phyloP scores from a whole-genome alignment of 2,113 vertebrate species.

The Callorhinus ursinus region DNA sequence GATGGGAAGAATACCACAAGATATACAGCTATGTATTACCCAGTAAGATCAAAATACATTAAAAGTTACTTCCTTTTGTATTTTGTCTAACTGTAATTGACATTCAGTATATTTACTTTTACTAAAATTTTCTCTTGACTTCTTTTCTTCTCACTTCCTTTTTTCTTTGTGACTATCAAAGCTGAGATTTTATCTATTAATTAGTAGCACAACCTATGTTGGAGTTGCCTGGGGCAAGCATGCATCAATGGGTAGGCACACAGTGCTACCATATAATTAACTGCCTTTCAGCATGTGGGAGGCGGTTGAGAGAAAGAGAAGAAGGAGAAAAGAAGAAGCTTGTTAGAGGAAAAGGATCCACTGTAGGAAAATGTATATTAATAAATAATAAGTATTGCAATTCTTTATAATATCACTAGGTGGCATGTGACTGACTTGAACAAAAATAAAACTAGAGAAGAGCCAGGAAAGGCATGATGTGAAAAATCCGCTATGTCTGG shows the following conservation, averaged over 20 bases:
- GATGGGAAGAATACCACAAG: neutral
- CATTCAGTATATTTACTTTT: neutral
- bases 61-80: conserved; percentile 41
- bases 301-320: neutral
- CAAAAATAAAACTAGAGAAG: neutral
- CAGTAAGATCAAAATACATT: neutral
- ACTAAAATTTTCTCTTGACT: neutral
- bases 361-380: neutral
- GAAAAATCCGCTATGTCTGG: neutral
- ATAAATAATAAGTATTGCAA: conserved; percentile 45
- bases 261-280: conserved; percentile 3
- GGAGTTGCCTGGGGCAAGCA: neutral
- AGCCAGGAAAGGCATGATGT: neutral
- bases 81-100: neutral
- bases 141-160: neutral
- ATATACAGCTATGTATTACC: neutral
- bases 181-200: conserved; percentile 62
- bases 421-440: conserved; percentile 55
- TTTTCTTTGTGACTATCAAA: neutral
- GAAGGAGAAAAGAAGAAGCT: neutral
- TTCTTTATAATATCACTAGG: conserved; percentile 70
- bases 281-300: neutral
- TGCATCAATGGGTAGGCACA: neutral
- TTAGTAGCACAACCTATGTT: conserved; percentile 26
- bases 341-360: neutral